Conservation (phyloP, 2,888 invertebrate species). For the Cerastoderma edule region DNA sequence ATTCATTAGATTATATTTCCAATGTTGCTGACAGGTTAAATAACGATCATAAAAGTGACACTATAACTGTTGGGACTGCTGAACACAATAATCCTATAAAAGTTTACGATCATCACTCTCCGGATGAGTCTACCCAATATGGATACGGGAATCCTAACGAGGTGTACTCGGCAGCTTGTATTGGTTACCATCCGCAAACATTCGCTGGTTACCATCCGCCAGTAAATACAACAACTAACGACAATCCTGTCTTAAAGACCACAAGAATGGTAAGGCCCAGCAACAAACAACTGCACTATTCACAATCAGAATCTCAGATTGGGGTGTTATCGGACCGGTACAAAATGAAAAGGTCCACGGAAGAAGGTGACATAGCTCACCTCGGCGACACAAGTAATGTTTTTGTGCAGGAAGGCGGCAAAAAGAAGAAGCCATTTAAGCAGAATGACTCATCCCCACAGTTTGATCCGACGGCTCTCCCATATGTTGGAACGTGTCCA, state of each 20-base stretch:
- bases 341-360: constrained; percentile 72
- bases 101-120: constrained; percentile 71
- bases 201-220: constrained; percentile 64
- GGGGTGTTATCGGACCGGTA: constrained; percentile 57
- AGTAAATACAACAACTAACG: background rate
- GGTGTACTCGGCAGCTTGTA: constrained; percentile 76
- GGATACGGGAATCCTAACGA: constrained; percentile 75
- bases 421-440: constrained; percentile 43
- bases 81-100: constrained; percentile 6
- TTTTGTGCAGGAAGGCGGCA: constrained; percentile 61
- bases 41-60: background rate
- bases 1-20: background rate
- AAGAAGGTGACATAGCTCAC: constrained; percentile 74
- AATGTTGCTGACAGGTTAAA: constrained; percentile 4
- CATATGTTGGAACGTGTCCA: constrained; percentile 47
- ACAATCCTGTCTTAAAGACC: background rate
- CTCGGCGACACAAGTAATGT: constrained; percentile 68
- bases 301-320: constrained; percentile 69
- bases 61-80: background rate
- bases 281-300: constrained; percentile 62
- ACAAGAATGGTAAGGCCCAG: background rate
- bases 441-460: constrained; percentile 71
- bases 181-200: constrained; percentile 76
- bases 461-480: constrained; percentile 66
- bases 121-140: constrained; percentile 72